These are phyloP conservation scores for Bacillus rossius DNA, from an alignment of 1,140 invertebrate genomes.

Conservation along the genomic window DNA sequence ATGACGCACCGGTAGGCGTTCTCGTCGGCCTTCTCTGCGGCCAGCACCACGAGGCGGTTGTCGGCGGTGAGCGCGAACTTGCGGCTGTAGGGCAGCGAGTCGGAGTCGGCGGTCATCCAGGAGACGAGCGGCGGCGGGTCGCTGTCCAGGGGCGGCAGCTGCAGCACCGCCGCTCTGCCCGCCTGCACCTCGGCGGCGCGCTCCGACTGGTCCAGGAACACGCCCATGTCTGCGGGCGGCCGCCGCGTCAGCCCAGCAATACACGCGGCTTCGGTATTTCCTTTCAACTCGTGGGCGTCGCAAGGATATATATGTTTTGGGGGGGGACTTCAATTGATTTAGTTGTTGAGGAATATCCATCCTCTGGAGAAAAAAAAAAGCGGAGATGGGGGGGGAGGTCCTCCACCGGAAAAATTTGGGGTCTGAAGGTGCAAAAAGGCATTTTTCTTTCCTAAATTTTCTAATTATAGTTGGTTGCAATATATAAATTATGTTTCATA, in stretches of 20 bases:
- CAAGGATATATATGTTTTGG: too few species aligned
- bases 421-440: too few species aligned
- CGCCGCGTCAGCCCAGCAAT: slow-evolving; percentile 26
- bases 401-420: too few species aligned
- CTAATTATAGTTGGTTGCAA: too few species aligned
- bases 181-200: slow-evolving; percentile 60
- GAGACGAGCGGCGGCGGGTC: slow-evolving; percentile 73
- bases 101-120: slow-evolving; percentile 76
- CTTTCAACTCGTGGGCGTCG: too few species aligned
- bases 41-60: slow-evolving; percentile 76
- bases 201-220: slow-evolving; percentile 60
- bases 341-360: too few species aligned
- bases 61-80: slow-evolving; percentile 71
- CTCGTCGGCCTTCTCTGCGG: slow-evolving; percentile 61
- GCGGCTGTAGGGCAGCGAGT: slow-evolving; percentile 63
- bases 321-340: too few species aligned
- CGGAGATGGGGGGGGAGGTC: too few species aligned
- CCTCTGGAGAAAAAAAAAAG: too few species aligned
- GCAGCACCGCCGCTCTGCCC: slow-evolving; percentile 74
- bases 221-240: slow-evolving; percentile 79
- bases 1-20: slow-evolving; percentile 60
- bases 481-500: too few species aligned
- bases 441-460: too few species aligned
- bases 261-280: too few species aligned
- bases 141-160: slow-evolving; percentile 75